Evolutionary conservation across 2,888 invertebrate genomes (phyloP).

Genomic region (Chrysolina oricalcia): DNA sequence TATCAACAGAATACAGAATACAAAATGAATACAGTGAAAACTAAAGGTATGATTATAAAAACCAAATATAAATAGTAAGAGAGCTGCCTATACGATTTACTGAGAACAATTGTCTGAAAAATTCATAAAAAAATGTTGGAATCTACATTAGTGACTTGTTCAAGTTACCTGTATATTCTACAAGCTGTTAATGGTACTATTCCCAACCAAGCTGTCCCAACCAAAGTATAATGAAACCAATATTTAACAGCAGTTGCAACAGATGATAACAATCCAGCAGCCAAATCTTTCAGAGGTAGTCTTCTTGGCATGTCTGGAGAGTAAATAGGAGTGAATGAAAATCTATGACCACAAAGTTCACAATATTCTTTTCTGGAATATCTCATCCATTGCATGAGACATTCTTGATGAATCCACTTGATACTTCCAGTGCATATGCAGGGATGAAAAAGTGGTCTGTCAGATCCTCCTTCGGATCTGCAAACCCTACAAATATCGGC

Average conservation of each 20-base stretch:
- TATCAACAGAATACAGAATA: no score
- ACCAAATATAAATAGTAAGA: no score
- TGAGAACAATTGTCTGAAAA: no score
- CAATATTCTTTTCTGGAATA: slow-evolving; percentile 99
- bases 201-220: slow-evolving; percentile 97
- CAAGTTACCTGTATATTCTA: slow-evolving; percentile 81
- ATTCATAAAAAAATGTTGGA: no score
- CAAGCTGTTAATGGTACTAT: slow-evolving; percentile 97
- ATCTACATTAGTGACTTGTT: not conserved
- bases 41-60: no score
- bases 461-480: slow-evolving; percentile 92
- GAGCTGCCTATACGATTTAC: no score
- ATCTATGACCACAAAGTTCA: slow-evolving; percentile 97
- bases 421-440: slow-evolving; percentile 99
- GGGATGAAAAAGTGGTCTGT: slow-evolving; percentile 96
- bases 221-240: slow-evolving; percentile 98
- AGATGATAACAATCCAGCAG: slow-evolving; percentile 91
- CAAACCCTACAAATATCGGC: slow-evolving; percentile 98
- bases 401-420: slow-evolving; percentile 99
- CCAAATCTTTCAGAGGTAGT: slow-evolving; percentile 92
- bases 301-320: slow-evolving; percentile 99
- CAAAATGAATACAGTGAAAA: no score
- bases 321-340: slow-evolving; percentile 98
- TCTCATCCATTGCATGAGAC: slow-evolving; percentile 98
- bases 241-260: slow-evolving; percentile 94